Base-by-base conservation (phyloP, 2,113 vertebrate genomes). In the Corynorhinus townsendii region DNA sequence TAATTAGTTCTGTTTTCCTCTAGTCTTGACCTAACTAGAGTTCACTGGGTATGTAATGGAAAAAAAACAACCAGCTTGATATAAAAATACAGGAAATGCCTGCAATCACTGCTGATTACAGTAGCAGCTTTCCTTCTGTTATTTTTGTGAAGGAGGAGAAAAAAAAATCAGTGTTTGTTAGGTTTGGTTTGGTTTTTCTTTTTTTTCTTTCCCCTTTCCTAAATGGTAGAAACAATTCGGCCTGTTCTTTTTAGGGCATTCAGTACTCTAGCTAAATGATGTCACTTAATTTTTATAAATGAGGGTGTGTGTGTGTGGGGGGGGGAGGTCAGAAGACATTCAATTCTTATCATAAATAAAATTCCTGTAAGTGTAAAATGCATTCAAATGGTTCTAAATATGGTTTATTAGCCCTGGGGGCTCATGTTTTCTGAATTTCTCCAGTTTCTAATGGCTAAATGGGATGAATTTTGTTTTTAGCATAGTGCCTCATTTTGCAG, bases 41-140 rank as follows among this genome's bases (percentile, higher is more conserved):
- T 98, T 98, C 96, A 97, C 92, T 98, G 97, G 98, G 93, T 98
- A 98, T 98, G 99, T 98, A 99, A 99, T 99, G 99, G 99, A 99
- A 99, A 99, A 97, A 98, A 99, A 98, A 98, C 98, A 98, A 98
- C 97, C 35, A 95, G 97, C 98, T 98, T 98, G 97, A 98, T 98
- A 98, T 97, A 97, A 99, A 99, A 98, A 97, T 98, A 98, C 99
- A 99, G 99, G 99, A 99, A 99, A 99, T 99, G 98, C 98, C 99
- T 98, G 98, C 98, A 99, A 98, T 98, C 97, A 95, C 96, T 98
- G 96, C 98, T 99, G 98, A 99, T 99, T 99, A 98, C 98, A 96
- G 79, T 98, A 98, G 98, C 98, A 98, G 97, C 98, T 98, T 98
- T 98, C 97, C 97, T 98, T 98, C 96, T 98, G 96, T 96, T 98